Evolutionary conservation across 2,888 invertebrate genomes (phyloP).

Genomic region (Calameuta idolon): DNA sequence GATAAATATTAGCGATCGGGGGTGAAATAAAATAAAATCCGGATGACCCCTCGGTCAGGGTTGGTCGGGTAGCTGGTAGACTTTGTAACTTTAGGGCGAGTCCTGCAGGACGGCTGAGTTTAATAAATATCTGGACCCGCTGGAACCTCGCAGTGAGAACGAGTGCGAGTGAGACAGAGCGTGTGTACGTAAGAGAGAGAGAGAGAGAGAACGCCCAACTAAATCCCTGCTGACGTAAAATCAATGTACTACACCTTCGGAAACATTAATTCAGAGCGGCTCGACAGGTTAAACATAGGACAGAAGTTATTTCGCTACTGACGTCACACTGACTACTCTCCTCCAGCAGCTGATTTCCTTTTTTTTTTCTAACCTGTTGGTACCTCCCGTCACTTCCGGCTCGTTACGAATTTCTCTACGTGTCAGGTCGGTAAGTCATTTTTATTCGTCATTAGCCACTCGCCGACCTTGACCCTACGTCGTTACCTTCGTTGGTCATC

Average conservation of each 20-base stretch:
- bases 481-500: background rate
- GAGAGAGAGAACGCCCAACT: background rate
- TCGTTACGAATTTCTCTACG: background rate
- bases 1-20: background rate
- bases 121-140: background rate
- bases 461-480: background rate
- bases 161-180: background rate
- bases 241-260: conserved; percentile 6
- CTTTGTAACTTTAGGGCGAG: background rate
- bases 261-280: conserved; percentile 6
- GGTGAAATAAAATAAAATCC: background rate
- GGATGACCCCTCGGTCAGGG: background rate
- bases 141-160: background rate
- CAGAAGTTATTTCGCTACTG: conserved; percentile 1
- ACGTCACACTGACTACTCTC: background rate
- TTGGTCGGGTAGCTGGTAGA: background rate
- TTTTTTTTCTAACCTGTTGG: background rate
- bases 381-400: background rate
- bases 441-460: background rate
- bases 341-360: background rate
- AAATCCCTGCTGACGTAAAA: conserved; percentile 6
- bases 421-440: background rate
- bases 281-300: conserved; percentile 2
- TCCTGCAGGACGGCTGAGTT: background rate
- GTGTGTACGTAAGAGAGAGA: background rate